Evolutionary conservation across 2,113 vertebrate genomes (phyloP).

Genomic region (Suncus etruscus): DNA sequence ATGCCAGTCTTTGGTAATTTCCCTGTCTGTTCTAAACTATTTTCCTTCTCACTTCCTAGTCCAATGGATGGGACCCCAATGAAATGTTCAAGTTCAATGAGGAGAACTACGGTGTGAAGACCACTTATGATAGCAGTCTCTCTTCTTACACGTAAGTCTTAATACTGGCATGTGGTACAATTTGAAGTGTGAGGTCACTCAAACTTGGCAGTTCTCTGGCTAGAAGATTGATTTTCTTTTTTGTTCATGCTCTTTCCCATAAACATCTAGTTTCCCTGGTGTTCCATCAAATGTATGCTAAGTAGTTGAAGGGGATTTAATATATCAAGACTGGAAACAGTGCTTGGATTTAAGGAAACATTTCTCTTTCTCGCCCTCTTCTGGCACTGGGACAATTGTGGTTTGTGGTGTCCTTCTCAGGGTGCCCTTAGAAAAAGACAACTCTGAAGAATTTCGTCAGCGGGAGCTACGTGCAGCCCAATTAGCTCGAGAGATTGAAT

Average conservation of each 20-base stretch:
- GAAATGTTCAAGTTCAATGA: conserved; percentile 97
- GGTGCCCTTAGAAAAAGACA: conserved; percentile 93
- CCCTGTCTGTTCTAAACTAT: background rate
- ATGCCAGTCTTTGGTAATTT: background rate
- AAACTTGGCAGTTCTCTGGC: background rate
- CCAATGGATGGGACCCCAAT: conserved; percentile 96
- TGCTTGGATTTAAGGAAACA: background rate
- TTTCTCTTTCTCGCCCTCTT: background rate
- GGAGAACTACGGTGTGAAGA: conserved; percentile 94
- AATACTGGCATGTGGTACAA: background rate
- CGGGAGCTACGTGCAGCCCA: conserved; percentile 92
- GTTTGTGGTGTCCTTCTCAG: conserved; percentile 77
- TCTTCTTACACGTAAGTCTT: conserved; percentile 94
- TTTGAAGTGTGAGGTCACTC: background rate
- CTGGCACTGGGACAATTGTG: background rate
- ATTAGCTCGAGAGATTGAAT: conserved; percentile 94
- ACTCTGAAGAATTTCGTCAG: conserved; percentile 91
- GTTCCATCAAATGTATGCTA: background rate
- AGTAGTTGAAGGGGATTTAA: background rate
- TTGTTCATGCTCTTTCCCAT: too few relatives aligned
- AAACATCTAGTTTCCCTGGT: background rate
- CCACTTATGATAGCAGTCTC: conserved; percentile 95
- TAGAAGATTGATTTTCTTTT: too few relatives aligned
- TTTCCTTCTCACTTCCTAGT: conserved; percentile 81
- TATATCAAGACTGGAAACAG: background rate